phyloP scores from a whole-genome alignment of 2,113 vertebrate genomes.

The Oriolus oriolus region DNA sequence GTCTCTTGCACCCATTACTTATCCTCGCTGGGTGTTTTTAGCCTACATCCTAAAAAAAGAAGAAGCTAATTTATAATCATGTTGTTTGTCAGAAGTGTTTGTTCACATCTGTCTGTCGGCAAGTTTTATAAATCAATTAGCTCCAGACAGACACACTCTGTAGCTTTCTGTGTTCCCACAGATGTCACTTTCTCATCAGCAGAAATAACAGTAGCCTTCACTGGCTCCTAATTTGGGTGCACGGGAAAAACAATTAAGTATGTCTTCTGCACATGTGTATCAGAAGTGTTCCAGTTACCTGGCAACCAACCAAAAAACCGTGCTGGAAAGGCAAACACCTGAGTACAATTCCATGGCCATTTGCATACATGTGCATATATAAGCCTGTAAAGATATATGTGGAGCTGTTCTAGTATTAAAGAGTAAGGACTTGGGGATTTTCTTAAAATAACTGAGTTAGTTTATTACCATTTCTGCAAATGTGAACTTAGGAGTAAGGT shows the following conservation, averaged over 20 bases:
- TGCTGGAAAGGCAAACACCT: background rate
- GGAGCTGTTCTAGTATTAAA: background rate
- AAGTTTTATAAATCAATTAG: slow-evolving; percentile 70
- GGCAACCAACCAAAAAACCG: slow-evolving; percentile 32
- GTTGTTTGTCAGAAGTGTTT: slow-evolving; percentile 43
- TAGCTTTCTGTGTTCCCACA: slow-evolving; percentile 61
- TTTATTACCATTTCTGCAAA: background rate
- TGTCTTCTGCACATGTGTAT: slow-evolving; percentile 7
- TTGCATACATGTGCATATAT: background rate
- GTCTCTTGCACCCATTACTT: slow-evolving; percentile 45
- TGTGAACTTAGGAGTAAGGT: background rate
- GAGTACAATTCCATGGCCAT: background rate
- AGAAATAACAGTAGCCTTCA: background rate
- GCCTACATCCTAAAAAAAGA: slow-evolving; percentile 25
- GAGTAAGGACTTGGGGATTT: background rate
- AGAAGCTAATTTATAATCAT: slow-evolving; percentile 59
- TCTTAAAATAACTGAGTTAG: background rate
- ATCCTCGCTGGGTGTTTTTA: slow-evolving; percentile 39
- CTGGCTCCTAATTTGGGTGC: background rate
- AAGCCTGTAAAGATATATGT: background rate
- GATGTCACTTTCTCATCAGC: slow-evolving; percentile 57
- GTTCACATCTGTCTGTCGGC: slow-evolving; percentile 59
- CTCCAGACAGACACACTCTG: slow-evolving; percentile 47
- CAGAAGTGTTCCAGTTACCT: slow-evolving; percentile 35
- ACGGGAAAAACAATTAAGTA: slow-evolving; percentile 36